These are phyloP conservation scores for Drosophila incognita DNA, from an alignment of 2,888 invertebrate species.

Conservation along the genomic window DNA sequence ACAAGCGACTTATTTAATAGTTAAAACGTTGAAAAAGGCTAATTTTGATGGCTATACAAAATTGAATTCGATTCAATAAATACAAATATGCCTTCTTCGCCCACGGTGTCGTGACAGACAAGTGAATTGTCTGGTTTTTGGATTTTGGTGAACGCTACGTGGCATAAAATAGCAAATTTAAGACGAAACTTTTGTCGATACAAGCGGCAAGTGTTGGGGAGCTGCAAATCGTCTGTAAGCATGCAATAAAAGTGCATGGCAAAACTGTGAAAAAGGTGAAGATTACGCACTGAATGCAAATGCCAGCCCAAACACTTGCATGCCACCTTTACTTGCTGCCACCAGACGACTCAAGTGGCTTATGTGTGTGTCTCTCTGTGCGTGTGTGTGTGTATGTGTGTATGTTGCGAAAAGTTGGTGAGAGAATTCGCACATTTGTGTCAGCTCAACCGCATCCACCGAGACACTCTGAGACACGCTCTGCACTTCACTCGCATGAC, in stretches of 20 bases:
- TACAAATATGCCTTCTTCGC: background rate
- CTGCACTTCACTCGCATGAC: slow-evolving; percentile 58
- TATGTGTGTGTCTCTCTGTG: slow-evolving; percentile 13
- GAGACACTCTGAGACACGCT: slow-evolving; percentile 34
- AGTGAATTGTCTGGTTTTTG: slow-evolving; percentile 11
- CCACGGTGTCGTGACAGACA: slow-evolving; percentile 12
- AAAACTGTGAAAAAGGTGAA: slow-evolving; percentile 72
- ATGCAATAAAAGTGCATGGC: slow-evolving; percentile 73
- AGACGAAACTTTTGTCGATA: slow-evolving; percentile 74
- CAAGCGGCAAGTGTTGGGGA: slow-evolving; percentile 48
- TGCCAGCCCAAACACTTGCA: slow-evolving; percentile 30
- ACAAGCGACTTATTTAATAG: background rate
- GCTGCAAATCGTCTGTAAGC: slow-evolving; percentile 31
- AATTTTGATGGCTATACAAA: too few species aligned
- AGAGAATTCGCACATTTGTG: slow-evolving; percentile 64
- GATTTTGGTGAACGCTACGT: slow-evolving; percentile 35
- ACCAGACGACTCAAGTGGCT: slow-evolving; percentile 16
- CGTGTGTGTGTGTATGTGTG: slow-evolving; percentile 18
- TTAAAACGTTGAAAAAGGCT: background rate
- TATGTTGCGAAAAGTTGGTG: slow-evolving; percentile 51
- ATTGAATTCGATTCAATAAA: background rate
- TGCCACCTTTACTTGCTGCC: background rate
- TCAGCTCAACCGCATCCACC: slow-evolving; percentile 53
- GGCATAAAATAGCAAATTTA: slow-evolving; percentile 72
- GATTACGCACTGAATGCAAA: slow-evolving; percentile 79